These are phyloP conservation scores for Rana temporaria DNA, from an alignment of 2,113 vertebrate species.

Conservation along the genomic window DNA sequence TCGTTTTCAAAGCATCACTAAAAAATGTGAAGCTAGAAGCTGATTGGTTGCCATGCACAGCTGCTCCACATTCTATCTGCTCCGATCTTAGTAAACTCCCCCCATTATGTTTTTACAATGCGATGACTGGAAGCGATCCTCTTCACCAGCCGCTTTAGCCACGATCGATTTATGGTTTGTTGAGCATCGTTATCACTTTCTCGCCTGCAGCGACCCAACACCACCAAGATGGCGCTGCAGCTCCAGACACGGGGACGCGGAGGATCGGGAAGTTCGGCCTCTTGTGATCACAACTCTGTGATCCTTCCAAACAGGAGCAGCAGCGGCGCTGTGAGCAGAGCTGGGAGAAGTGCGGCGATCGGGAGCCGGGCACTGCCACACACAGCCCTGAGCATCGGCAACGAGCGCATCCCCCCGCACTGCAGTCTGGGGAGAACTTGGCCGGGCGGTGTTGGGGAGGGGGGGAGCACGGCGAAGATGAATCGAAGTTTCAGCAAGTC, in stretches of 20 bases:
- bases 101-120: no score
- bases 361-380: slow-evolving; percentile 16
- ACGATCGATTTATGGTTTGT: no score
- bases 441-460: slow-evolving; percentile 45
- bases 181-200: no score
- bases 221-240: slow-evolving; percentile 33
- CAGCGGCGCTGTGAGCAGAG: slow-evolving; percentile 45
- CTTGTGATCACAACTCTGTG: background rate
- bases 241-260: slow-evolving; percentile 5
- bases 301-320: slow-evolving; percentile 50
- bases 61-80: no score
- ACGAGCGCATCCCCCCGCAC: slow-evolving; percentile 61
- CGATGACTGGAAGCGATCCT: no score
- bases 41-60: no score
- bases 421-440: slow-evolving; percentile 38
- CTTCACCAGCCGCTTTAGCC: no score
- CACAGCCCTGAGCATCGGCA: slow-evolving; percentile 46
- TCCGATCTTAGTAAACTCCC: no score
- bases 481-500: slow-evolving; percentile 92
- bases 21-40: no score
- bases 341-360: slow-evolving; percentile 3
- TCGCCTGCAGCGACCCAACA: background rate
- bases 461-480: slow-evolving; percentile 75
- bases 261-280: background rate
- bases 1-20: no score